Evolutionary conservation across 2,888 invertebrate genomes (phyloP).

Genomic region (Oscheius sp.): DNA sequence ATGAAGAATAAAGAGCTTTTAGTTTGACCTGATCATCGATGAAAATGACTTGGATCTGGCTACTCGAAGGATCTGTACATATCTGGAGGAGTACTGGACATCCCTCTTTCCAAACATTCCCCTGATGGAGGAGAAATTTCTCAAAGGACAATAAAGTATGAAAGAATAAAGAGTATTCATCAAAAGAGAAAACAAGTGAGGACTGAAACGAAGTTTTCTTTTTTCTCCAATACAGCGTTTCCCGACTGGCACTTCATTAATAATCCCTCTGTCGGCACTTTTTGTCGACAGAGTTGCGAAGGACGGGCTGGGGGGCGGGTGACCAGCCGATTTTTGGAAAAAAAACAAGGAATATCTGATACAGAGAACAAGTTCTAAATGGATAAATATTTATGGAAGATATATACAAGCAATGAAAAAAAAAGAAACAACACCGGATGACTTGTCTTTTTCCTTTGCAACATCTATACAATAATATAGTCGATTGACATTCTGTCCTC

Average conservation of each 20-base stretch:
- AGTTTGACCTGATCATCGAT: slow-evolving; percentile 53
- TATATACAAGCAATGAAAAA: no score
- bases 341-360: background rate
- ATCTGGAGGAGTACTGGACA: slow-evolving; percentile 49
- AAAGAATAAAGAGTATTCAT: background rate
- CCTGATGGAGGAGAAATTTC: slow-evolving; percentile 16
- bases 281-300: slow-evolving; percentile 19
- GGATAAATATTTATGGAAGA: no score
- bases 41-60: slow-evolving; percentile 52
- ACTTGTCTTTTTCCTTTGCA: no score
- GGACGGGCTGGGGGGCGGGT: background rate
- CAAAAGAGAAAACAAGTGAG: background rate
- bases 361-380: no score
- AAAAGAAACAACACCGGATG: no score
- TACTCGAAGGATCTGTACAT: slow-evolving; percentile 44
- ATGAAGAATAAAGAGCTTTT: slow-evolving; percentile 1
- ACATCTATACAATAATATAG: no score
- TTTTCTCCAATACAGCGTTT: no score
- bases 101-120: slow-evolving; percentile 35
- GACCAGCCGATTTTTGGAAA: background rate
- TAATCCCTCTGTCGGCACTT: slow-evolving; percentile 27
- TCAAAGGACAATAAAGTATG: background rate
- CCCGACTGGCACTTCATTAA: slow-evolving; percentile 24
- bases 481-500: no score
- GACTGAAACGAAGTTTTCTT: no score